Evolutionary conservation across 2,113 vertebrate genomes (phyloP), one percentile per base, ranked within the genome.

Genomic region (Cervus canadensis): DNA sequence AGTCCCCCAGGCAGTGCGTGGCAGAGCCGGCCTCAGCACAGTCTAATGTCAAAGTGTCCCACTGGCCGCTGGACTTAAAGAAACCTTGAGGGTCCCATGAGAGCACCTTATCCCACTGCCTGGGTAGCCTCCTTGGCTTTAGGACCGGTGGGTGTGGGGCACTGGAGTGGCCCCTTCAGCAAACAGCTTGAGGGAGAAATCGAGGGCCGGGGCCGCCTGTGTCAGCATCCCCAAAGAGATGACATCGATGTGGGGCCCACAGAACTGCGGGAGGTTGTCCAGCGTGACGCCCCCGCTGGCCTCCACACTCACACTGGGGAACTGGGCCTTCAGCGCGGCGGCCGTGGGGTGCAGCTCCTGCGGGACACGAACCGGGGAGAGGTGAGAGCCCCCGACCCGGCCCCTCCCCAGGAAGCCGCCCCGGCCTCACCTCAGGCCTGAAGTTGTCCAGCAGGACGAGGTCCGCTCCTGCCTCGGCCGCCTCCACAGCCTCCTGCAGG

Each of bases 391-490:
- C 23, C 21, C 23, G 0, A 2, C 2, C 0, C 0, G 0, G 1
- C 10, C 60, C 45, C 40, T 10, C 28, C 71, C 95, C 28, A 1
- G 11, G 40, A 28, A 6, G n/a, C 26, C 23, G 28, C 7, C 28
- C 62, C 60, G 0, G 0, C 30, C 64, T 71, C 83, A 99, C 99
- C 99, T 99, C 98, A 9, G 99, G 98, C 57, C 92, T 87, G 82
- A 99, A 98, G 98, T 99, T 99, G 97, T 99, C 99, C 97, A 99
- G 97, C 99, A 99, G 98, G 25, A 99, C 85, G 0, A 99, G 98
- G 87, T 99, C 99, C 0, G 99, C 99, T 7, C 99, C 99, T 0
- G 99, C 99, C 48, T 14, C 11, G 0, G 99, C 99, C 0, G 99
- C 99, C 94, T 98, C 98, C 36, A 98, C 5, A 3, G 98, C 99